Conservation (phyloP, 2,888 invertebrate genomes). For the Hydraecia micacea region DNA sequence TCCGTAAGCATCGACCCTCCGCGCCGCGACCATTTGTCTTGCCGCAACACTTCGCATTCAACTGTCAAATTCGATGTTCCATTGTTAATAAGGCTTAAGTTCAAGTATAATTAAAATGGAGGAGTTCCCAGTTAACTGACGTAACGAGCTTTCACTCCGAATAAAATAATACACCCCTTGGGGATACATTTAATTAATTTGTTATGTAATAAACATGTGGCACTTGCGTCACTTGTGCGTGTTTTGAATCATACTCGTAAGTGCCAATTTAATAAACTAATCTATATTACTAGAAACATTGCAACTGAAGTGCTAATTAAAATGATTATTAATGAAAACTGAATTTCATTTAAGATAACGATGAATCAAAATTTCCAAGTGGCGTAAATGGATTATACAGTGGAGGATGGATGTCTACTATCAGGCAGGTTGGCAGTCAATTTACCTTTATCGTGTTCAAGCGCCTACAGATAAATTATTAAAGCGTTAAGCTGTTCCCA, state of each 20-base stretch:
- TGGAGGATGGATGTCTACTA: constrained; percentile 18
- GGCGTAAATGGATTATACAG: constrained; percentile 33
- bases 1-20: constrained; percentile 46
- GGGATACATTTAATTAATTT: constrained; percentile 28
- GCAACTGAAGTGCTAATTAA: background rate
- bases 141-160: constrained; percentile 51
- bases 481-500: constrained; percentile 35
- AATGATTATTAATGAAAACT: background rate
- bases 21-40: constrained; percentile 72
- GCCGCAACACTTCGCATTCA: constrained; percentile 73
- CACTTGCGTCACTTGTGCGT: constrained; percentile 26
- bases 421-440: constrained; percentile 29
- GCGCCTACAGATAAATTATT: constrained; percentile 40
- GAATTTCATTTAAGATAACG: constrained; percentile 11
- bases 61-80: constrained; percentile 78
- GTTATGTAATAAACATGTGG: constrained; percentile 34
- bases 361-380: constrained; percentile 24
- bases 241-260: constrained; percentile 14
- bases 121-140: constrained; percentile 59
- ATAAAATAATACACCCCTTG: constrained; percentile 46
- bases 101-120: constrained; percentile 70
- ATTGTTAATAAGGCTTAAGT: constrained; percentile 74
- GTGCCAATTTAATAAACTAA: constrained; percentile 13
- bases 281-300: background rate
- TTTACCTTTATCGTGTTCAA: constrained; percentile 50